Base-by-base conservation (phyloP, 2,797 vertebrate genomes). In the Sebastes kiyomatsui region DNA sequence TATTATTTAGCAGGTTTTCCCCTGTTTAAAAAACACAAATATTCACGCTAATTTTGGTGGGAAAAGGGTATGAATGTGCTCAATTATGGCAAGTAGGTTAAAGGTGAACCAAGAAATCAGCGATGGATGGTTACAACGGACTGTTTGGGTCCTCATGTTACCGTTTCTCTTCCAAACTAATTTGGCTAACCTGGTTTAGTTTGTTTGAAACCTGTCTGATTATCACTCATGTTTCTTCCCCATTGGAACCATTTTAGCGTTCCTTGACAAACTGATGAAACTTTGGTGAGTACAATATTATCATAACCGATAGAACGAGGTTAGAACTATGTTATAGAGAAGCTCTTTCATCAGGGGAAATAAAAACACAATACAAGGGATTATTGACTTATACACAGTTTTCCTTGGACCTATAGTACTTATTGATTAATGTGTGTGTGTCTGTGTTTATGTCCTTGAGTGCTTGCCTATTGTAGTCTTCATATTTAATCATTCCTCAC, bases 141-240 rank as follows among this genome's bases (percentile, higher is more conserved):
- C 33, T 0, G 2, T 38, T 16, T 16, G 33, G 30, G n/a, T 16
- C n/a, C 0, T 49, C 0, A 22, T 54, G 14, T 42, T 42, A 65
- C 23, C 3, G 0, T 27, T 64, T 38, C 6, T 28, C 25, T 49
- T 49, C 6, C 27, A 52, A 52, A 30, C n/a, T 2, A 2, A 67
- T 30, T n/a, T 52, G 42, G 4, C 11, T 30, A 27, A 12, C 23
- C 64, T 64, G 32, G 32, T 14, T 42, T 42, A 33, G 32, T 22
- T 35, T 22, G 61, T 35, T 35, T 46, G 38, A 0, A 42, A 42
- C 38, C 38, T 16, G 38, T 42, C 38, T 42, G 14, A 42, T 42
- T 16, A 42, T 42, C 38, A 42, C 38, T 42, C 14, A 42, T 42
- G 38, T 42, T 42, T 42, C 38, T 42, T 42, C 6, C 38, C 38